These are phyloP conservation scores for Phyllotis vaccarum DNA, from an alignment of 2,797 vertebrate species.

Conservation along the genomic window DNA sequence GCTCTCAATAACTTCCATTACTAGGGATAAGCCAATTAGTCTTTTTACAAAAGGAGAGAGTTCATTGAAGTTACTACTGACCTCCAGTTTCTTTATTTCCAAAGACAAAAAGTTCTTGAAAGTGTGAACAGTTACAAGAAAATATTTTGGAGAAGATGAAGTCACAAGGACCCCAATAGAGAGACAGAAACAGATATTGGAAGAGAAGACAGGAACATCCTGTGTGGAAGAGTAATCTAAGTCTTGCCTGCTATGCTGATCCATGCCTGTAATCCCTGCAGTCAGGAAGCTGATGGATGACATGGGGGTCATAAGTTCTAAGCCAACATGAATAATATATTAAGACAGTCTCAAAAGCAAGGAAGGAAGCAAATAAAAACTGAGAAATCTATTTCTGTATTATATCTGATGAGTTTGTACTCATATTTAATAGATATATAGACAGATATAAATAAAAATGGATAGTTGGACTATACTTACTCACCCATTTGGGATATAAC, in stretches of 20 bases:
- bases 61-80: neutral
- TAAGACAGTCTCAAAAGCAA: neutral
- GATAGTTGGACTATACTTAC: neutral
- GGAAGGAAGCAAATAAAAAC: neutral
- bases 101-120: neutral
- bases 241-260: neutral
- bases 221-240: neutral
- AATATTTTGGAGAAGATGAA: neutral
- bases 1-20: neutral
- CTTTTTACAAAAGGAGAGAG: neutral
- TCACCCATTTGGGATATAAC: neutral
- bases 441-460: neutral
- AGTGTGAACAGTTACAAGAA: neutral
- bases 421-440: neutral
- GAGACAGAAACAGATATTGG: neutral
- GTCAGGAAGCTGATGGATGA: too few relatives aligned
- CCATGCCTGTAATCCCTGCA: neutral
- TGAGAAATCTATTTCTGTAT: neutral
- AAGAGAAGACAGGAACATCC: neutral
- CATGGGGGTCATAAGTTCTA: neutral
- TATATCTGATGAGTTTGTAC: neutral
- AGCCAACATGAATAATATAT: too few relatives aligned
- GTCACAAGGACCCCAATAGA: neutral
- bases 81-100: neutral
- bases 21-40: neutral